Percentiles rank a stretch among this genome's conserved stretches.
Evolutionary conservation across 2,888 invertebrate genomes (phyloP).

Genomic region (Uropetala carovei): DNA sequence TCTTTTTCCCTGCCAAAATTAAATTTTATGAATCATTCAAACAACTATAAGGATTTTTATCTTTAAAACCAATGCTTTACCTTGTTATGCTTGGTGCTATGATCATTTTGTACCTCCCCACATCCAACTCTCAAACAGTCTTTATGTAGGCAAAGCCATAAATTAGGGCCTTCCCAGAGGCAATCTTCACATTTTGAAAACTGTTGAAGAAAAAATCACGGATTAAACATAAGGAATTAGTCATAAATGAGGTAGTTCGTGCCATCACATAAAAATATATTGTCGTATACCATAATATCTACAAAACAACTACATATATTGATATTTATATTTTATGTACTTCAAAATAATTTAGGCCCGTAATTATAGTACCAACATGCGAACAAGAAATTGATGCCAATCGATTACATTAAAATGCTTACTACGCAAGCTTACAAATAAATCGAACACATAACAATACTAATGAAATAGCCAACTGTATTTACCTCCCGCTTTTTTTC

Average conservation of each 20-base stretch:
- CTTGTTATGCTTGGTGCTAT: conserved; percentile 88
- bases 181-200: conserved; percentile 83
- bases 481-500: conserved; percentile 68
- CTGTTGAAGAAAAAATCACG: conserved; percentile 72
- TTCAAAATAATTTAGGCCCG: no score
- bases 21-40: no score
- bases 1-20: no score
- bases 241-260: not conserved
- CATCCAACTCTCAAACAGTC: conserved; percentile 90
- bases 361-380: no score
- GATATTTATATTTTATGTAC: no score
- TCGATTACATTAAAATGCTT: no score
- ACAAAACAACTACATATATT: conserved; percentile 18
- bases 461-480: not conserved
- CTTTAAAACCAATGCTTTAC: conserved; percentile 74
- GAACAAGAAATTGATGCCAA: no score
- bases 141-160: conserved; percentile 91
- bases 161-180: conserved; percentile 84
- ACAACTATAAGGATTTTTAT: no score
- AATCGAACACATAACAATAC: not conserved
- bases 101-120: conserved; percentile 88
- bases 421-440: no score
- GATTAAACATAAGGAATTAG: not conserved
- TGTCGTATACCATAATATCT: not conserved
- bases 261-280: not conserved